A percentile compares a stretch with the other conserved stretches of the same genome.
Evolutionary conservation across 2,113 vertebrate genomes (phyloP).

Genomic region (Chrysochloris asiatica): DNA sequence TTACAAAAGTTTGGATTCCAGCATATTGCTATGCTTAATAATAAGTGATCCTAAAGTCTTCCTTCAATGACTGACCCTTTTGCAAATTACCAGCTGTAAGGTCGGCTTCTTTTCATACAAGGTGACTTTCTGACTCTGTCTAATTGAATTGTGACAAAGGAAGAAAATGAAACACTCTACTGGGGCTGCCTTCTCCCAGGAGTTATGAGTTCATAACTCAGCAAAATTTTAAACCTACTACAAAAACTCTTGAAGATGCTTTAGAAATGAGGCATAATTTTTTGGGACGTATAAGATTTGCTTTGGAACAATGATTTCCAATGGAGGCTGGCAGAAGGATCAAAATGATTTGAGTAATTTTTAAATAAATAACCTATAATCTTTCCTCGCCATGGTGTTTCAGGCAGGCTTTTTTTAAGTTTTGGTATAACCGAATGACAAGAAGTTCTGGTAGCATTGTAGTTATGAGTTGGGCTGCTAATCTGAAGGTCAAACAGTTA

Average conservation of each 20-base stretch:
- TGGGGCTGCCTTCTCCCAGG: background rate
- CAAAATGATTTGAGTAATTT: background rate
- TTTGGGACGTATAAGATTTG: background rate
- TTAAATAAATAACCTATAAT: background rate
- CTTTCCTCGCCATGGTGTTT: background rate
- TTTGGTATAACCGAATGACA: too few relatives aligned
- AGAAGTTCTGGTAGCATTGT: too few relatives aligned
- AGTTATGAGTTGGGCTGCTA: too few relatives aligned
- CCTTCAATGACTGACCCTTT: background rate
- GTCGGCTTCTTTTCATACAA: background rate
- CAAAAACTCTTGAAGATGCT: background rate
- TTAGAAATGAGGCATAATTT: background rate
- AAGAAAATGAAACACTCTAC: constrained; percentile 33
- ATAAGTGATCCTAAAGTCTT: background rate
- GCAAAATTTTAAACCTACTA: background rate
- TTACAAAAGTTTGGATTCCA: background rate
- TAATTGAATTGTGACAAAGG: background rate
- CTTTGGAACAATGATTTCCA: constrained; percentile 7
- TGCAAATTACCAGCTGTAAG: background rate
- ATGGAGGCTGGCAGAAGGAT: background rate
- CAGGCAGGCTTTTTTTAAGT: background rate
- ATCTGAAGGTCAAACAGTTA: too few relatives aligned
- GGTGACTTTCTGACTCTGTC: background rate
- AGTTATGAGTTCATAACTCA: background rate
- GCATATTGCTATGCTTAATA: background rate